Evolutionary conservation across 2,113 vertebrate species (phyloP).

Genomic region (Corythaixoides concolor): DNA sequence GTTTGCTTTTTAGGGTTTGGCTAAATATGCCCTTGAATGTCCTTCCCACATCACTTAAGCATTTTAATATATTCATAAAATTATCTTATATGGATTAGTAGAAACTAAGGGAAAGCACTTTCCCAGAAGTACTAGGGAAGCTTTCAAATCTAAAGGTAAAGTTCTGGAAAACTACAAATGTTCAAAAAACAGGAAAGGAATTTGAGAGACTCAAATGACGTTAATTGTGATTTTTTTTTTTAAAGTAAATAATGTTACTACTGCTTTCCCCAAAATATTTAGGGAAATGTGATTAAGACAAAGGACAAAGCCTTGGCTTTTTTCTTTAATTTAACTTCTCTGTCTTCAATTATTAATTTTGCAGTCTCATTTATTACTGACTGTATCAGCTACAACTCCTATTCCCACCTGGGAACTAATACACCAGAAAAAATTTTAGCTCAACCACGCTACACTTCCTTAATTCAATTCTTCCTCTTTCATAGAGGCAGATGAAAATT

Average conservation of each 20-base stretch:
- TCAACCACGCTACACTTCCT: not conserved
- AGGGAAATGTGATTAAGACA: not conserved
- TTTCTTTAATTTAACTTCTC: slow-evolving; percentile 5
- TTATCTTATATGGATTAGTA: not conserved
- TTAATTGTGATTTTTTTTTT: not conserved
- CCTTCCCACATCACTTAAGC: not conserved
- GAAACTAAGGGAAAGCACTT: not conserved
- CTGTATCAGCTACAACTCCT: not conserved
- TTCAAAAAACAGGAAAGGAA: not conserved
- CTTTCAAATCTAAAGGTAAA: not conserved
- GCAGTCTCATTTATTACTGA: not conserved
- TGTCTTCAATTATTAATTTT: not conserved
- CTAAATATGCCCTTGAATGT: not conserved
- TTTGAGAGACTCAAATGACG: accelerated
- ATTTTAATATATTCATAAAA: not conserved
- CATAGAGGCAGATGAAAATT: not conserved
- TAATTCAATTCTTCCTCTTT: not conserved
- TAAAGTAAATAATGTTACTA: not conserved
- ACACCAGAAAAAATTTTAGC: not conserved
- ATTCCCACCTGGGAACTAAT: not conserved
- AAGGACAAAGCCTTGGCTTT: not conserved
- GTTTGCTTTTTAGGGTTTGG: not conserved
- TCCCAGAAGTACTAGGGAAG: not conserved
- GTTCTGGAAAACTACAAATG: not conserved
- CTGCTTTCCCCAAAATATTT: not conserved